Evolutionary conservation across 1,140 invertebrate genomes (phyloP).

Genomic region (Apocrypta bakeri): DNA sequence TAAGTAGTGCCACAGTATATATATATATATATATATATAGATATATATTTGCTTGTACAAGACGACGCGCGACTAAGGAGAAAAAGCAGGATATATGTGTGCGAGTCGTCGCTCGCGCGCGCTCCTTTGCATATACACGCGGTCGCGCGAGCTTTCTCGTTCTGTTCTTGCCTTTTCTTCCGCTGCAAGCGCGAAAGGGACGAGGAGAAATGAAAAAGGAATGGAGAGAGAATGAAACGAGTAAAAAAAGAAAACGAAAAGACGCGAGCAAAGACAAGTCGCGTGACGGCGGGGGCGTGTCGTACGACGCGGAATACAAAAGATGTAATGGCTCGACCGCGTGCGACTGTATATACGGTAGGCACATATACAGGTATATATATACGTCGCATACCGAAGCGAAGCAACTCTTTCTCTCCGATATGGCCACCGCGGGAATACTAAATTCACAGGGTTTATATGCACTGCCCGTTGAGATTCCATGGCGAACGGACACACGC

Average conservation of each 20-base stretch:
- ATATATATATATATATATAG: no score
- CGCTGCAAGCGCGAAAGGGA: neutral
- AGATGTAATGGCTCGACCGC: constrained; percentile 56
- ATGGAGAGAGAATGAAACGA: neutral
- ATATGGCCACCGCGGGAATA: constrained; percentile 61
- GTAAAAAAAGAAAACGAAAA: neutral
- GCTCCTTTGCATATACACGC: constrained; percentile 18
- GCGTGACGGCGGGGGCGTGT: constrained; percentile 69
- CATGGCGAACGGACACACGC: neutral
- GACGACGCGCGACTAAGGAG: neutral
- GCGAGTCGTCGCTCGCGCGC: neutral
- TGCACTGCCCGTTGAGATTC: neutral
- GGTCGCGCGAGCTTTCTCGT: neutral
- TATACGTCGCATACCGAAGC: constrained; percentile 61
- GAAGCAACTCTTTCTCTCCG: no score
- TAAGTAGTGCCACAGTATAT: no score
- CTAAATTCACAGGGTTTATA: constrained; percentile 52
- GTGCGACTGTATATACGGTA: no score
- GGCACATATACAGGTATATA: no score
- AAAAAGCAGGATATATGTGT: neutral
- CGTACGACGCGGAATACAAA: constrained; percentile 63
- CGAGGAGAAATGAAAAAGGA: neutral
- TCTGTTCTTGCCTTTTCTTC: neutral
- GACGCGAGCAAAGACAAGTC: constrained; percentile 31
- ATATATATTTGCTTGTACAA: no score